Base-by-base conservation (phyloP, 2,113 vertebrate species). In the Chaenocephalus aceratus region DNA sequence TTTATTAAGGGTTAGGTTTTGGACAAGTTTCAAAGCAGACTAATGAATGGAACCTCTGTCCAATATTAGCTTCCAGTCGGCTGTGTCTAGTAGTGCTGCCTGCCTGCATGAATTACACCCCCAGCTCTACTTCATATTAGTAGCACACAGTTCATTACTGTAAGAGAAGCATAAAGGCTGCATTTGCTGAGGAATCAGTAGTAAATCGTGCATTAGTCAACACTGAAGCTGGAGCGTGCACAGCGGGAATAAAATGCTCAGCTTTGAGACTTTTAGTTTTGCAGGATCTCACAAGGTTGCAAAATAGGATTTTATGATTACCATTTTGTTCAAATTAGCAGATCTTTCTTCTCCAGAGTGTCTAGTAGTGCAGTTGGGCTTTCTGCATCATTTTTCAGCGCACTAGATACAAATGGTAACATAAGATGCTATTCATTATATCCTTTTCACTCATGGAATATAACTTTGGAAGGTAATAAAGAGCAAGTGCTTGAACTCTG, bases 41-140 rank as follows among this genome's bases (percentile, higher is more conserved):
- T 48, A 79, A 88, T 93, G 88, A 94, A 94, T 88, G 88, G 90
- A 90, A 68, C 75, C 85, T 91, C 89, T 94, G 92, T 94, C 80
- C 49, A 75, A 81, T 84, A 92, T 88, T 85, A 88, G 60, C 84
- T 67, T 61, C 75, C 70, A 87, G 75, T 75, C 75, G 76, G 70
- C 65, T 56, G 30, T 73, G 72, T 80, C 80, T 80, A 63, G 72
- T 12, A 46, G 65, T 64, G 58, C 76, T 75, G 80, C 59, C 81
- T 77, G 79, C 58, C 65, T 79, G 80, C 63, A 75, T 63, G 72
- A 84, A 74, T 90, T 76, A 83, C 56, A 66, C 84, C 77, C 77
- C 74, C 59, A 75, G 79, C 54, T 56, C 67, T 8, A 0, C 64
- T 41, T 65, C 62, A 79, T 79, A 66, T 87, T 80, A 77, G 83